These are phyloP conservation scores for Perccottus glenii DNA, from an alignment of 2,113 vertebrate genomes.

Conservation along the genomic window DNA sequence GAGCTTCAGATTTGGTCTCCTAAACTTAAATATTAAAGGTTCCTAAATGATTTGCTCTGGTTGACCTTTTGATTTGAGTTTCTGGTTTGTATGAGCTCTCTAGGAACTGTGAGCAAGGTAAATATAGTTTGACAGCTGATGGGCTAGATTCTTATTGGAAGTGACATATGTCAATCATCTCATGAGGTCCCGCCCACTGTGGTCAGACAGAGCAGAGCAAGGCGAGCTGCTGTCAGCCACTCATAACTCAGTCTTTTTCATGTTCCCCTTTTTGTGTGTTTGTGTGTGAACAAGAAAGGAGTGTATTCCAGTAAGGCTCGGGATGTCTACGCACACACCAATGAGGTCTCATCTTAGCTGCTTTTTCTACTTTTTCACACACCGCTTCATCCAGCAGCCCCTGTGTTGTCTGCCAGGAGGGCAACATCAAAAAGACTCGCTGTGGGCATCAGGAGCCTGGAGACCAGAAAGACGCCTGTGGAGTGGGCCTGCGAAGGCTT, in stretches of 20 bases:
- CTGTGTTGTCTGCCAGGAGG: slow-evolving; percentile 70
- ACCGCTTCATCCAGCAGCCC: slow-evolving; percentile 49
- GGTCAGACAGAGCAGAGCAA: slow-evolving; percentile 38
- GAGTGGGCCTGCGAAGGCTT: slow-evolving; percentile 24
- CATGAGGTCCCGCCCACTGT: slow-evolving; percentile 55
- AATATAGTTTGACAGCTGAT: slow-evolving; percentile 21
- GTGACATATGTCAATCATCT: slow-evolving; percentile 61
- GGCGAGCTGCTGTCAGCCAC: slow-evolving; percentile 68
- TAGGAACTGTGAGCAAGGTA: not conserved
- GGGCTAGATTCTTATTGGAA: slow-evolving; percentile 40
- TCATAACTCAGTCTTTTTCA: slow-evolving; percentile 77
- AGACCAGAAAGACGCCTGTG: slow-evolving; percentile 56
- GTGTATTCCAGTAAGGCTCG: slow-evolving; percentile 38
- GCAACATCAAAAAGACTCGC: slow-evolving; percentile 74
- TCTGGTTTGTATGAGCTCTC: slow-evolving; percentile 5
- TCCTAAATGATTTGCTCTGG: not conserved
- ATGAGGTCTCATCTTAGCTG: slow-evolving; percentile 6
- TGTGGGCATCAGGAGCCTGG: slow-evolving; percentile 73
- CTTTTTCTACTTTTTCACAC: slow-evolving; percentile 10
- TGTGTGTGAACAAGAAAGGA: slow-evolving; percentile 52
- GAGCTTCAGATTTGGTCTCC: not conserved
- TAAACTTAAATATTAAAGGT: not conserved
- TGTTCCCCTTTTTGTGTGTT: slow-evolving; percentile 59
- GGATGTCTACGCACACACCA: slow-evolving; percentile 30
- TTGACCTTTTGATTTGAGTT: slow-evolving; percentile 9